Percentiles rank a stretch among this genome's conserved stretches.
Conservation (phyloP, 2,797 vertebrate genomes). For the Leptoclinus maculatus region DNA sequence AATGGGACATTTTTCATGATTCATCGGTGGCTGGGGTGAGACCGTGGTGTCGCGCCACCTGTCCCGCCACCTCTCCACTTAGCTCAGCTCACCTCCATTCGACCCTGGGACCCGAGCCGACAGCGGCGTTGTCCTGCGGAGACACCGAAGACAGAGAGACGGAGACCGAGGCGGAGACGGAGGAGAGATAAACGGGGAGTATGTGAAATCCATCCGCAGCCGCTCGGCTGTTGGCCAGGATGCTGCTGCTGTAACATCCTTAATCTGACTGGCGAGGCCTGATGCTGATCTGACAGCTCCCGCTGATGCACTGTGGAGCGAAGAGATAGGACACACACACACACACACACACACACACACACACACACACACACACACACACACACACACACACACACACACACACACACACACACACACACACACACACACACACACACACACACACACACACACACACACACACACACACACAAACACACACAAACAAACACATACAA, state of each 20-base stretch:
- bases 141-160: constrained; percentile 53
- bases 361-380: constrained; percentile 9
- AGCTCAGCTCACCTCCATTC: constrained; percentile 42
- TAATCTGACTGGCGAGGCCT: constrained; percentile 81
- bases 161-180: constrained; percentile 48
- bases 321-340: constrained; percentile 60
- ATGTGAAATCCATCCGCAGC: constrained; percentile 76
- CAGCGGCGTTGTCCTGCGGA: constrained; percentile 47
- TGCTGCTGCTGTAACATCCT: constrained; percentile 77
- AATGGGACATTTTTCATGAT: constrained; percentile 28
- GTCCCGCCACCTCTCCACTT: constrained; percentile 33
- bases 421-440: constrained; percentile 17
- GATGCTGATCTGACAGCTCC: constrained; percentile 80
- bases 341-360: constrained; percentile 25
- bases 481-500: constrained; percentile 10
- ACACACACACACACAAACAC: constrained; percentile 28
- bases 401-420: too few relatives aligned
- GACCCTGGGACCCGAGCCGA: constrained; percentile 48
- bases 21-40: constrained; percentile 12
- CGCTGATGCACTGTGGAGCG: constrained; percentile 72
- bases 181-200: constrained; percentile 61
- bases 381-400: constrained; percentile 36
- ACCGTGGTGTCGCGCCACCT: constrained; percentile 21
- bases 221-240: constrained; percentile 72
- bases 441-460: constrained; percentile 14